Base-by-base conservation (phyloP, 2,113 vertebrate genomes). In the Mustela lutreola region DNA sequence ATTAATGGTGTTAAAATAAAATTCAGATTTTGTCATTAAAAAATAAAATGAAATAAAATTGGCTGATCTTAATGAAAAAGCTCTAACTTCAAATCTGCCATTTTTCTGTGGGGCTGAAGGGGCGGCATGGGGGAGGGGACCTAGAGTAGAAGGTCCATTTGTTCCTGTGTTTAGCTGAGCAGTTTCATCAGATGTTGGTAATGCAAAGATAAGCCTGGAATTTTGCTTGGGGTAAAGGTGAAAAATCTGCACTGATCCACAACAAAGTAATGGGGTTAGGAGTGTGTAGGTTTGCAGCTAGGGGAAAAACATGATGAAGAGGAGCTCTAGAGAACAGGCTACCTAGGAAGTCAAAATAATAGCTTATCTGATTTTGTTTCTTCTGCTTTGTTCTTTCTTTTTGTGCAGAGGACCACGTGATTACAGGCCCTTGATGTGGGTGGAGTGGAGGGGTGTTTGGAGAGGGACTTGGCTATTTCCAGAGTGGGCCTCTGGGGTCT, bases 41-140 rank as follows among this genome's bases (percentile, higher is more conserved):
- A 53, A 53, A 50, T 50, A 50, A 53, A 56, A 56, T 56, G 1
- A 56, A 56, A 56, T 56, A 16, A 56, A 56, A 85, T 0, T 42
- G 26, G n/a, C 16, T 71, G 42, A 56, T 75, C 84, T 94, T 94
- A 86, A 60, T 36, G 33, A 80, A 70, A 97, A 91, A 65, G 14
- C 7, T 83, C 26, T 73, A 79, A 81, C n/a, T 71, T 95, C 24
- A 70, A 93, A 95, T 22, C 16, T 94, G 26, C 31, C 4, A 36
- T 48, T 48, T 83, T 84, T 56, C 15, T 39, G 22, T 45, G 45
- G 19, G 26, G 12, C 22, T 63, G 1, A 45, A 36, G 11, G 2
- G 3, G 16, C 0, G 53, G 53, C 1, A 7, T 1, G 8, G 21
- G 21, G 58, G 21, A 9, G 58, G 33, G 33, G 48, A 71, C 28